Percentiles rank a stretch among this genome's conserved stretches.
phyloP scores from a whole-genome alignment of 2,888 invertebrate genomes.

The Phaonia tiefii region DNA sequence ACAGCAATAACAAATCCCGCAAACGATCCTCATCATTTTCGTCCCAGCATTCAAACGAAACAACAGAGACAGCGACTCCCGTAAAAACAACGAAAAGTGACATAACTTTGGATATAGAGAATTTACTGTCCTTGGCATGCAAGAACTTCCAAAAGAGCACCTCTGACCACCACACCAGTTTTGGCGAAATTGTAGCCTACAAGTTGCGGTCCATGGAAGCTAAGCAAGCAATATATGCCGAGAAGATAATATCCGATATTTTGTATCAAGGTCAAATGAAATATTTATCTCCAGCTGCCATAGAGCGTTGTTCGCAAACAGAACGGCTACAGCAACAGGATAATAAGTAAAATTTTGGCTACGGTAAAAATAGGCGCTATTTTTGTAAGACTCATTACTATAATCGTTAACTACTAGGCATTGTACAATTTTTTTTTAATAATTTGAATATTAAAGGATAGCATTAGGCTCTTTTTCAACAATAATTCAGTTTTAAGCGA shows the following conservation, averaged over 20 bases:
- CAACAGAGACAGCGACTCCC: conserved; percentile 70
- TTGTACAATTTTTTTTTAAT: too few species aligned
- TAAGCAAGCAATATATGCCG: conserved; percentile 78
- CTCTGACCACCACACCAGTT: conserved; percentile 77
- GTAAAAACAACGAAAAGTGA: conserved; percentile 76
- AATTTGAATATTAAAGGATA: too few species aligned
- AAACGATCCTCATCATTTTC: conserved; percentile 75
- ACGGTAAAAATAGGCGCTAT: background rate
- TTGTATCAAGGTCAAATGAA: conserved; percentile 80
- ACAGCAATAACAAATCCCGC: conserved; percentile 63
- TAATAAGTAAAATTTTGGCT: conserved; percentile 22
- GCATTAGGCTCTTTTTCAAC: too few species aligned
- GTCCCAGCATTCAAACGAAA: conserved; percentile 73
- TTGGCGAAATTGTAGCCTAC: conserved; percentile 79
- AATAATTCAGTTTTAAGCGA: too few species aligned
- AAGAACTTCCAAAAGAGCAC: conserved; percentile 74
- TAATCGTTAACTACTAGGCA: too few species aligned
- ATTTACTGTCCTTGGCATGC: conserved; percentile 76
- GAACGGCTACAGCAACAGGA: conserved; percentile 42
- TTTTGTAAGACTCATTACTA: conserved; percentile 7
- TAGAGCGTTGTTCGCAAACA: conserved; percentile 57
- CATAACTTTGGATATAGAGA: conserved; percentile 77
- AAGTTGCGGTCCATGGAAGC: conserved; percentile 78
- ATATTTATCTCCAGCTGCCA: conserved; percentile 58
- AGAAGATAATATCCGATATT: conserved; percentile 79